phyloP scores from a whole-genome alignment of 1,140 invertebrate species.

The Delia radicum region DNA sequence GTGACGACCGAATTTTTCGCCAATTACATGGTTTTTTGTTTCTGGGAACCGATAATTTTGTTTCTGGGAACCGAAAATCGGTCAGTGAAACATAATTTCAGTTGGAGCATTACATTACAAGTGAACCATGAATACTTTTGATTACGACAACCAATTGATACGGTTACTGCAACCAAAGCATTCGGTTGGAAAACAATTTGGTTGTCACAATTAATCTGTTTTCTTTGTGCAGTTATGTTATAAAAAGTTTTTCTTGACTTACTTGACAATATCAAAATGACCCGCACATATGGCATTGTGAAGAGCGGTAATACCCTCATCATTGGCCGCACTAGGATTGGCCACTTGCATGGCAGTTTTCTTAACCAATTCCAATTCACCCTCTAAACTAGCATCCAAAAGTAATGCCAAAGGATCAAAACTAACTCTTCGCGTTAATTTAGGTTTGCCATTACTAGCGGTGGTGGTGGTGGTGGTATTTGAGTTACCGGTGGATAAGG shows the following conservation, averaged over 20 bases:
- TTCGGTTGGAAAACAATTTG: no score
- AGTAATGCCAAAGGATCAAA: slow-evolving; percentile 96
- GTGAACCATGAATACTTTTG: no score
- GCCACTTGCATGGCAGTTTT: slow-evolving; percentile 90
- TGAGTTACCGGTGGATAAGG: slow-evolving; percentile 66
- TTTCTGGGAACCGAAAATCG: no score
- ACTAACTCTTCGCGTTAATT: slow-evolving; percentile 81
- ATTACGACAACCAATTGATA: no score
- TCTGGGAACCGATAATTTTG: no score
- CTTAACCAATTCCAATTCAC: slow-evolving; percentile 94
- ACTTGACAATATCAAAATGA: slow-evolving; percentile 97
- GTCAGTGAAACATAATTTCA: no score
- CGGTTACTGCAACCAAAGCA: no score
- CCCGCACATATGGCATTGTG: slow-evolving; percentile 99
- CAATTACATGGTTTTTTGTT: no score
- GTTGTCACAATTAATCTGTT: no score
- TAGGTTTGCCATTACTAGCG: slow-evolving; percentile 67
- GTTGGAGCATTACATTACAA: no score
- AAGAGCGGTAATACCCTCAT: slow-evolving; percentile 96
- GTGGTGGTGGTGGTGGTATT: slow-evolving; percentile 59
- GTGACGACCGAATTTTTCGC: no score
- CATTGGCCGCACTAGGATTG: slow-evolving; percentile 95
- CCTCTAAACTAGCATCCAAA: slow-evolving; percentile 95
- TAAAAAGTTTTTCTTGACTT: slow-evolving; percentile 40
- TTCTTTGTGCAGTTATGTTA: no score